These are phyloP conservation scores for Hippocampus guttulatus DNA, from an alignment of 2,113 vertebrate genomes.

Conservation along the genomic window DNA sequence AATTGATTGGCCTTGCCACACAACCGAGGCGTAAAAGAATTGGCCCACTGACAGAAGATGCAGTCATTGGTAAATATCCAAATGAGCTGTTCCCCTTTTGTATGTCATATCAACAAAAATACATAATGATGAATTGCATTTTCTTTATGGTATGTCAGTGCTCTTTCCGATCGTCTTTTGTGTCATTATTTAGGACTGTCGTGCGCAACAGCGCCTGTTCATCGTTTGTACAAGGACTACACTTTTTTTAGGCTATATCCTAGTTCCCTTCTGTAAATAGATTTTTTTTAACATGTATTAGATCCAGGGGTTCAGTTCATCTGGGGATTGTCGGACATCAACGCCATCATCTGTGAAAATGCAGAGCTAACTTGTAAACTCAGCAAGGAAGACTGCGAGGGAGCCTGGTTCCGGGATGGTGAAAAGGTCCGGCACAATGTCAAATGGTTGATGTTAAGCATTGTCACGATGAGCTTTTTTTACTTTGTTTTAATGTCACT, in stretches of 20 bases:
- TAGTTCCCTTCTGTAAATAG: not conserved
- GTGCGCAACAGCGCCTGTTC: no score
- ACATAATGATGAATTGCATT: no score
- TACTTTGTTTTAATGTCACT: not conserved
- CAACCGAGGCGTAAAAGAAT: constrained; percentile 40
- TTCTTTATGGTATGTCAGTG: no score
- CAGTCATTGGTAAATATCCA: constrained; percentile 49
- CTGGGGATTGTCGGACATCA: constrained; percentile 72
- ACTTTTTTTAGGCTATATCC: not conserved
- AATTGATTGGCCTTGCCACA: constrained; percentile 3
- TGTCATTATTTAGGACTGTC: no score
- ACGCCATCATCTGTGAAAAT: constrained; percentile 67
- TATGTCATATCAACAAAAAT: no score
- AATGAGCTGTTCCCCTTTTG: not conserved
- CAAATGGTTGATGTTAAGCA: not conserved
- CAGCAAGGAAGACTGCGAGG: constrained; percentile 70
- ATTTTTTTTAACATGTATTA: constrained; percentile 31
- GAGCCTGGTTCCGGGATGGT: constrained; percentile 82
- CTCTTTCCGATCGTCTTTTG: no score
- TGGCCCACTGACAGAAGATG: constrained; percentile 37
- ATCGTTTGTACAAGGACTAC: no score
- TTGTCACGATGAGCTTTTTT: not conserved
- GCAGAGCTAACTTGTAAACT: constrained; percentile 76
- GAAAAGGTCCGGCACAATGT: constrained; percentile 67
- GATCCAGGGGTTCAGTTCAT: constrained; percentile 70